These are phyloP conservation scores for Chrysaora quinquecirrha DNA, from an alignment of 30 jellyfish, hydroid and myxozoan species.

Conservation along the genomic window DNA sequence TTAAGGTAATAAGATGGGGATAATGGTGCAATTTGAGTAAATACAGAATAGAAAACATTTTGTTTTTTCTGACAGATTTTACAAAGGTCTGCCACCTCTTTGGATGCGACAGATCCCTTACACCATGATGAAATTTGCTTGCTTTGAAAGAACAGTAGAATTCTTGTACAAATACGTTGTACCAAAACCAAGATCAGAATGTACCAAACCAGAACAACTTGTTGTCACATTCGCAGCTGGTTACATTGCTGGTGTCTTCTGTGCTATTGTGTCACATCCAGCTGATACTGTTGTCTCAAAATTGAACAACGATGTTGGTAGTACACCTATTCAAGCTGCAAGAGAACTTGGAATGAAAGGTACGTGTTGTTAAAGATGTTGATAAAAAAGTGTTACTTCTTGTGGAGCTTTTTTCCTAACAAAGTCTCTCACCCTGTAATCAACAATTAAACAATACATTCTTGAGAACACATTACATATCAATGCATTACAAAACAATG, in stretches of 20 bases:
- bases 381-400: no score
- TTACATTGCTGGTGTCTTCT: conserved; percentile 99
- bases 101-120: conserved; percentile 99
- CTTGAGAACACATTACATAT: no score
- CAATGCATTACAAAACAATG: no score
- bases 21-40: no score
- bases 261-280: conserved; percentile 99
- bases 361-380: background rate
- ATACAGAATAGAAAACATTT: no score
- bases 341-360: conserved; percentile 98
- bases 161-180: conserved; percentile 92
- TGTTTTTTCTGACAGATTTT: conserved; percentile 63
- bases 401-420: no score
- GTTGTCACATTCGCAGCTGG: conserved; percentile 99
- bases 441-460: no score
- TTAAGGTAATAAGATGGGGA: no score
- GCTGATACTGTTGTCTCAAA: conserved; percentile 99
- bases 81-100: conserved; percentile 98
- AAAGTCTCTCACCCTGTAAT: no score
- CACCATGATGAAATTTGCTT: conserved; percentile 99
- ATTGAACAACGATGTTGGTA: conserved; percentile 95
- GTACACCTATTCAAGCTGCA: conserved; percentile 98
- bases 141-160: conserved; percentile 98
- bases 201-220: conserved; percentile 94
- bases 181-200: conserved; percentile 96